Evolutionary conservation across 1,140 invertebrate genomes (phyloP).

Genomic region (Cydia strobilella): DNA sequence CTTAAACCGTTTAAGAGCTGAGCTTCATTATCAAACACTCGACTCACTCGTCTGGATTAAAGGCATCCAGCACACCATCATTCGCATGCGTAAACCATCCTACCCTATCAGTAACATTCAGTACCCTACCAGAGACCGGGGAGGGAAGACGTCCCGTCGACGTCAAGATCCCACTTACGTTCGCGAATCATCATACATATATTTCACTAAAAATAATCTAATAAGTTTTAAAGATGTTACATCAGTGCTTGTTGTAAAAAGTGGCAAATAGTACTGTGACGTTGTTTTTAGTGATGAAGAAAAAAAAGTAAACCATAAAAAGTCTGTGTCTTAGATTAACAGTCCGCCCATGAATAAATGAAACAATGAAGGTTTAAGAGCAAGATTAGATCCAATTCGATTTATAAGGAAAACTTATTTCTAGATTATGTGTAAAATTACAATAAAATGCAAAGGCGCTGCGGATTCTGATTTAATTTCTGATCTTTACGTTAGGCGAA

Average conservation of each 20-base stretch:
- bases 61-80: slow-evolving; percentile 45
- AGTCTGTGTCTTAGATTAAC: slow-evolving; percentile 17
- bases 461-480: not conserved
- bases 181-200: slow-evolving; percentile 25
- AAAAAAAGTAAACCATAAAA: slow-evolving; percentile 25
- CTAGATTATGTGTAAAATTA: not conserved
- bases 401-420: not conserved
- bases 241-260: slow-evolving; percentile 11
- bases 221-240: not conserved
- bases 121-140: slow-evolving; percentile 48
- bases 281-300: slow-evolving; percentile 15
- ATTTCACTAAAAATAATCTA: not conserved
- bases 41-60: slow-evolving; percentile 59
- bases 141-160: slow-evolving; percentile 50
- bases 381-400: not conserved
- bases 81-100: slow-evolving; percentile 66
- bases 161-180: not conserved
- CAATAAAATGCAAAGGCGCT: not conserved
- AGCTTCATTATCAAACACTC: slow-evolving; percentile 68
- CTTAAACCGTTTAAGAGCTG: slow-evolving; percentile 62
- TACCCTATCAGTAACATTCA: slow-evolving; percentile 58
- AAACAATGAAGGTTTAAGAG: slow-evolving; percentile 10
- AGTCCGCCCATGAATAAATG: slow-evolving; percentile 26
- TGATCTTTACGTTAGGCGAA: not conserved
- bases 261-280: slow-evolving; percentile 4